phyloP scores from a whole-genome alignment of 2,888 invertebrate species.

The Sialis lutaria region DNA sequence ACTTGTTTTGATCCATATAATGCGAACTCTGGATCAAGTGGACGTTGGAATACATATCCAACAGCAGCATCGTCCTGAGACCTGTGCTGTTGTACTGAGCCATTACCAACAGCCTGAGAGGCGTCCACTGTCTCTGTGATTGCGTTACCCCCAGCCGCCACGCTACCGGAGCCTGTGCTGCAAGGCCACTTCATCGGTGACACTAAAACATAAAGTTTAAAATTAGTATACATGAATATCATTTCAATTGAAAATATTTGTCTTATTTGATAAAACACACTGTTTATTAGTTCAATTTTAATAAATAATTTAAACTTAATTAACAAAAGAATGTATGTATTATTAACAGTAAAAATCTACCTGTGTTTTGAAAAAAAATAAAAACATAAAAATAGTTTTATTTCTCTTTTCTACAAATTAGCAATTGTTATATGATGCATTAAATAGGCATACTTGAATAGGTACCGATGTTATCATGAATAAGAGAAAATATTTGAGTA shows the following conservation, averaged over 20 bases:
- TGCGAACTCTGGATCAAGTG: slow-evolving; percentile 66
- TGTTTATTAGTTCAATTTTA: no score
- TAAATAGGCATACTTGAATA: no score
- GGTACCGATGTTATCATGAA: no score
- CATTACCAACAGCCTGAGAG: slow-evolving; percentile 27
- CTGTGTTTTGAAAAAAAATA: no score
- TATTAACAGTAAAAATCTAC: no score
- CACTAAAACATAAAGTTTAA: slow-evolving; percentile 13
- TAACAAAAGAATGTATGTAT: no score
- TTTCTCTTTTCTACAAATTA: no score
- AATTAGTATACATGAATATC: not conserved
- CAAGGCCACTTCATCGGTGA: slow-evolving; percentile 51
- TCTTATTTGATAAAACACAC: no score
- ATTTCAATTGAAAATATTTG: not conserved
- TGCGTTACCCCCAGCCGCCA: slow-evolving; percentile 46
- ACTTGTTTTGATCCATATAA: slow-evolving; percentile 54
- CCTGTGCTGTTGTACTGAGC: slow-evolving; percentile 51
- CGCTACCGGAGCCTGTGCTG: slow-evolving; percentile 13
- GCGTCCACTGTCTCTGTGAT: slow-evolving; percentile 16
- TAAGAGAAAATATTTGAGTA: no score
- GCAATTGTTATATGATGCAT: no score
- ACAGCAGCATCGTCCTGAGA: slow-evolving; percentile 84
- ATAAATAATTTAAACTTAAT: no score
- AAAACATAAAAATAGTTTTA: no score
- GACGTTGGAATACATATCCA: slow-evolving; percentile 78